phyloP scores from a whole-genome alignment of 2,113 vertebrate species.

The Macheiramphus alcinus region DNA sequence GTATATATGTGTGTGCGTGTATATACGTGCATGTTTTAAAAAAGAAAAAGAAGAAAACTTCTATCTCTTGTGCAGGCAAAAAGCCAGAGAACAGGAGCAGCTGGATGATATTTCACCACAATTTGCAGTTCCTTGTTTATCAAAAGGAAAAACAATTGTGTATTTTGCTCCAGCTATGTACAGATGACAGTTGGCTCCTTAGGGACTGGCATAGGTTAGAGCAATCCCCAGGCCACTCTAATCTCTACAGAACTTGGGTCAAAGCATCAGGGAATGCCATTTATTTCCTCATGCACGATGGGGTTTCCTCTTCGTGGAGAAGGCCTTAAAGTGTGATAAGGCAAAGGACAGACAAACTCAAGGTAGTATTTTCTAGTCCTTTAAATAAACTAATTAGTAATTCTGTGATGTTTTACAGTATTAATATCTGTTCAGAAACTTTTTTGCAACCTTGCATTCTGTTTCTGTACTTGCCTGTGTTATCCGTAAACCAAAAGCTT shows the following conservation, averaged over 20 bases:
- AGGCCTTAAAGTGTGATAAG: neutral
- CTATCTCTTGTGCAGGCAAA: neutral
- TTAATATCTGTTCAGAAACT: neutral
- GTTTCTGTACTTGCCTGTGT: neutral
- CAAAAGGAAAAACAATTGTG: neutral
- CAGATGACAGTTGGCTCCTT: neutral
- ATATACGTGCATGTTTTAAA: neutral
- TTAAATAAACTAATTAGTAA: neutral
- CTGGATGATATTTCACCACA: neutral
- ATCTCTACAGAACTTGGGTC: neutral
- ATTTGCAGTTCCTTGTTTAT: neutral
- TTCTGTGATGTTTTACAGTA: neutral
- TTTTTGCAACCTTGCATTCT: neutral
- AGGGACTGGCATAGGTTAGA: neutral
- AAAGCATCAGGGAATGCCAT: neutral
- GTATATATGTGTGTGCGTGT: neutral
- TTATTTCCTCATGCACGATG: neutral
- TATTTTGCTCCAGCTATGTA: neutral
- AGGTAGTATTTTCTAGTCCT: neutral
- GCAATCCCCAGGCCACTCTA: neutral
- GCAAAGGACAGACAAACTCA: neutral
- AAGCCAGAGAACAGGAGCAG: neutral
- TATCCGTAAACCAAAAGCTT: neutral
- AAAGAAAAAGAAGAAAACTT: neutral
- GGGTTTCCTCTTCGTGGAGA: neutral